Conservation (phyloP, 2,113 vertebrate genomes). For the Cyanoderma ruficeps region DNA sequence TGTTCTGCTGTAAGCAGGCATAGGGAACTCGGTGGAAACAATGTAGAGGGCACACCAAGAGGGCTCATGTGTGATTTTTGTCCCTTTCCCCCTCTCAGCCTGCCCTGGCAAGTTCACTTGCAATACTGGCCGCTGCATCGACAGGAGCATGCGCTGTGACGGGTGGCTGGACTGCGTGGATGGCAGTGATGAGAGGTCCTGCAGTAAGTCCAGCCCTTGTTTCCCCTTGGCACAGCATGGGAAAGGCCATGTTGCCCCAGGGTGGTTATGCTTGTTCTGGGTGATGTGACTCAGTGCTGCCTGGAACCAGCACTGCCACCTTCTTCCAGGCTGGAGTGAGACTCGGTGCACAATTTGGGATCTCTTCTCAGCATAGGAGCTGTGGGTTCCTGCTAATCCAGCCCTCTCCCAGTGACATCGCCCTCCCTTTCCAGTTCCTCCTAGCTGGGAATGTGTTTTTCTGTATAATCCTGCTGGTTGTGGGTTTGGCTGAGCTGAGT, state of each 20-base stretch:
- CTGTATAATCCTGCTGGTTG: not conserved
- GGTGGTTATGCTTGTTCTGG: not conserved
- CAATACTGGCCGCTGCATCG: conserved; percentile 79
- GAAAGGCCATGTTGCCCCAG: accelerated
- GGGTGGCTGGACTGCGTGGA: conserved; percentile 93
- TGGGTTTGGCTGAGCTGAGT: not conserved
- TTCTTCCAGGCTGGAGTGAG: not conserved
- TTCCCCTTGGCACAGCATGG: too few species aligned
- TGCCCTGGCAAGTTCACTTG: conserved; percentile 87
- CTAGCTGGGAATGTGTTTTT: not conserved
- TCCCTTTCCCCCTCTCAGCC: conserved; percentile 67
- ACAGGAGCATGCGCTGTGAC: conserved; percentile 77
- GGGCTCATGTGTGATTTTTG: not conserved
- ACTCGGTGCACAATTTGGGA: accelerated
- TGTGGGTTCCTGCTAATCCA: not conserved
- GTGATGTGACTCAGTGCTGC: not conserved
- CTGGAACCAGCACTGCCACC: accelerated
- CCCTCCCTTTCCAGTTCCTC: not conserved
- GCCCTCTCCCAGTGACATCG: not conserved
- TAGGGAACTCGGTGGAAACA: accelerated
- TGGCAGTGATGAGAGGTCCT: conserved; percentile 82
- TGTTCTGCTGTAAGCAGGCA: not conserved
- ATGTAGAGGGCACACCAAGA: accelerated
- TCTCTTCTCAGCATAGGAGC: not conserved
- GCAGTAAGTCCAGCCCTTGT: conserved; percentile 76